Percentiles rank a stretch among this genome's conserved stretches.
Evolutionary conservation across 2,113 vertebrate genomes (phyloP).

Genomic region (Podarcis raffonei): DNA sequence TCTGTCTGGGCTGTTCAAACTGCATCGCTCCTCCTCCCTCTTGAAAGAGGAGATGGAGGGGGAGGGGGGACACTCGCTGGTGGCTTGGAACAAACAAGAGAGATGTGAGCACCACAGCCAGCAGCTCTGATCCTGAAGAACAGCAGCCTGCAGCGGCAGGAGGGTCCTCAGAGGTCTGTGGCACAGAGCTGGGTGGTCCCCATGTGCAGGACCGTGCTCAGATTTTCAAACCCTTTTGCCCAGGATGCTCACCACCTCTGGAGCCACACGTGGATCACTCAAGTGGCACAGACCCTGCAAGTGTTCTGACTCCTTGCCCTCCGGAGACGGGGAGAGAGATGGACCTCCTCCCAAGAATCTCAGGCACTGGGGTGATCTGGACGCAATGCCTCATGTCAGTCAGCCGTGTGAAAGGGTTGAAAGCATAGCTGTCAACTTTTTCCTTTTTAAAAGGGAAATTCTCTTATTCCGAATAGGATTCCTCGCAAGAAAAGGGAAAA

Average conservation of each 20-base stretch:
- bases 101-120: not conserved
- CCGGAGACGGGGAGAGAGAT: not conserved
- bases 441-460: too few relatives aligned
- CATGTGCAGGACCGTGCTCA: not conserved
- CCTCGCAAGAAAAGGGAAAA: too few relatives aligned
- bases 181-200: not conserved
- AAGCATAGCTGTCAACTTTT: too few relatives aligned
- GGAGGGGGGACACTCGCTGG: not conserved
- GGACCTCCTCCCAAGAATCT: not conserved
- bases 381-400: too few relatives aligned
- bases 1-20: not conserved
- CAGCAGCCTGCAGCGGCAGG: not conserved
- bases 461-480: too few relatives aligned
- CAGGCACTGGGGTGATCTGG: too few relatives aligned
- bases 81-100: not conserved
- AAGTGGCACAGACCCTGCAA: not conserved
- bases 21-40: constrained; percentile 12
- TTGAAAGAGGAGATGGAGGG: not conserved
- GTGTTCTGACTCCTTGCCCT: too few relatives aligned
- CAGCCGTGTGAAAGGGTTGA: not conserved
- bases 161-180: too few relatives aligned
- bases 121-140: not conserved
- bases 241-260: not conserved
- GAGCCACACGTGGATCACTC: not conserved
- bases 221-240: too few relatives aligned